Evolutionary conservation across 23 tunicate species (phyloP).

Genomic region (Ascidia mentula): DNA sequence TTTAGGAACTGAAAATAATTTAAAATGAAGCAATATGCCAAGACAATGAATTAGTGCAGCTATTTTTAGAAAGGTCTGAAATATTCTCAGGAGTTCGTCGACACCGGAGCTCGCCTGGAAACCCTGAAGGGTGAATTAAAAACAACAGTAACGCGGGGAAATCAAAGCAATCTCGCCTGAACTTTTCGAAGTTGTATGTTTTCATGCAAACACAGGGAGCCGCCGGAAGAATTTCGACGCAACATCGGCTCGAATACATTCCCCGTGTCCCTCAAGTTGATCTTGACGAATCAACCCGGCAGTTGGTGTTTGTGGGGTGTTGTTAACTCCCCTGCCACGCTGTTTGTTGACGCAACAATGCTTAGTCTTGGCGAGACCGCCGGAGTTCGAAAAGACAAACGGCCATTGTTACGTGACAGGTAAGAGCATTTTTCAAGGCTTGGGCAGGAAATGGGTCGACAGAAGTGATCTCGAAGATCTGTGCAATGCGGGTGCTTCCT

Average conservation of each 20-base stretch:
- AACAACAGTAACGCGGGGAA: too few species aligned
- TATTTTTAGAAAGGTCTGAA: too few species aligned
- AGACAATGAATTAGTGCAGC: too few species aligned
- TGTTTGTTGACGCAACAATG: background rate
- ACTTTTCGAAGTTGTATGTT: too few species aligned
- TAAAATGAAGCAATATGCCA: too few species aligned
- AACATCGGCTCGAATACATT: background rate
- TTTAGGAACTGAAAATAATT: too few species aligned
- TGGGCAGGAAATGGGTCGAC: background rate
- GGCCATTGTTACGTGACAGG: background rate
- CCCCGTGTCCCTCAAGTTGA: background rate
- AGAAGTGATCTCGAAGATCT: background rate
- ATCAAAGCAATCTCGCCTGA: too few species aligned
- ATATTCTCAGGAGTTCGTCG: too few species aligned
- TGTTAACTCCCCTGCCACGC: background rate
- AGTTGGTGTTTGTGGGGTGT: background rate
- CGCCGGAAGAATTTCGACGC: background rate
- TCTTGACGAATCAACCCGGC: background rate
- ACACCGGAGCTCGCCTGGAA: too few species aligned
- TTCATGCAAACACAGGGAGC: background rate
- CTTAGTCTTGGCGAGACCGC: background rate
- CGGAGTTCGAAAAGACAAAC: background rate
- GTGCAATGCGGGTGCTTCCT: background rate
- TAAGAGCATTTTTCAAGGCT: background rate
- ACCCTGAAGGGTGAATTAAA: too few species aligned